Base-by-base conservation (phyloP, 1,140 invertebrate species). In the Philopotamus ludificatus region DNA sequence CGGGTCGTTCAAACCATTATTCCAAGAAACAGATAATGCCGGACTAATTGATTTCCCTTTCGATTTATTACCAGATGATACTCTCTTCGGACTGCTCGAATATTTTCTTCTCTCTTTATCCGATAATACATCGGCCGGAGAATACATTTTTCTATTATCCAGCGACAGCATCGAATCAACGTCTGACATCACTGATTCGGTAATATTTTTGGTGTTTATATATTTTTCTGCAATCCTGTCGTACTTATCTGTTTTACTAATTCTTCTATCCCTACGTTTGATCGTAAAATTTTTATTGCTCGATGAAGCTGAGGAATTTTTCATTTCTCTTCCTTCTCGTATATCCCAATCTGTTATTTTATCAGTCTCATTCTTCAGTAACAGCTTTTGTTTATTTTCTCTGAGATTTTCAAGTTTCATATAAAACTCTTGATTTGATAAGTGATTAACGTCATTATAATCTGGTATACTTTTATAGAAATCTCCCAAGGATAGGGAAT, bases 381-480 rank as follows among this genome's bases (percentile, higher is more conserved):
- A 73, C 68, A 87, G 80, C 15, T 82, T 72, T 63, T 80, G 81
- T 70, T 87, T 86, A 69, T 85, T 86, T 59, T 87, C 81, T 61
- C 84, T 84, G n/a, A 89, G 73, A 53, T 79, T 79, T 72, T 85
- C 82, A 20, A 89, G 71, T 25, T 85, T 85, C 16, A 81, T 83
- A 73, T 85, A 85, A 74, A 89, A 89, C 62, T 89, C 86, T 65
- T 83, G 82, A 59, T 85, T 84, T 0, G 86, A 83, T 47, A 89
- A 75, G 77, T 89, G 86, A 73, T 87, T 82, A 10, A 89, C 77
- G 42, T 89, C 86, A 39, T 80, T 82, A 67, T 89, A 89, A 71
- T 88, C 86, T 2, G 87, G 87, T 70, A 89, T 88, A 58, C 85
- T 88, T 25, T 82, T 79, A 28, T 85, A 81, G 74, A 89, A 89